phyloP scores from a whole-genome alignment of 2,113 vertebrate species.

The Nothocercus julius region DNA sequence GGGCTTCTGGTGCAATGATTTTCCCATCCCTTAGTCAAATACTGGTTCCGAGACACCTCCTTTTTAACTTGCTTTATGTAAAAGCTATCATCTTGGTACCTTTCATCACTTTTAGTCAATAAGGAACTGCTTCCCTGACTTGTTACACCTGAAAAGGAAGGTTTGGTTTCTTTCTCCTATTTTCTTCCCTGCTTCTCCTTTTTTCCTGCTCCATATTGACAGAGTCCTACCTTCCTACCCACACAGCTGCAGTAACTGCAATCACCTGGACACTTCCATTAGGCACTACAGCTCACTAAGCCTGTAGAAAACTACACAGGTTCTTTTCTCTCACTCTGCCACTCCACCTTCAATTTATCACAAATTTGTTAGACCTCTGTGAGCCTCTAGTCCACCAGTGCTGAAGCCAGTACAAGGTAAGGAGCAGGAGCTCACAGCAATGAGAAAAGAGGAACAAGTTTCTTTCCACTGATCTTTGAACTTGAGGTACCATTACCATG shows the following conservation, averaged over 20 bases:
- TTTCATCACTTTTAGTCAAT: background rate
- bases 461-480: background rate
- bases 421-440: background rate
- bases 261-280: background rate
- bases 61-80: background rate
- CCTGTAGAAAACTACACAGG: background rate
- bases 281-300: background rate
- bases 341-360: background rate
- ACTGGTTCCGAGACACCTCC: background rate
- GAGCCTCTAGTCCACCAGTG: background rate
- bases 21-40: background rate
- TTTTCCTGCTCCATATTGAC: background rate
- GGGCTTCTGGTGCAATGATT: background rate
- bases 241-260: background rate
- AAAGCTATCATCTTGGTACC: background rate
- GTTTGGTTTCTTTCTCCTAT: background rate
- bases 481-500: background rate
- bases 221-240: background rate
- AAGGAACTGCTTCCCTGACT: background rate
- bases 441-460: background rate
- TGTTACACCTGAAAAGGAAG: background rate
- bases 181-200: background rate
- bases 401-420: background rate
- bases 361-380: accelerated
- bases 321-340: background rate